Evolutionary conservation across 2,113 vertebrate species (phyloP).

Genomic region (Hippocampus guttulatus): DNA sequence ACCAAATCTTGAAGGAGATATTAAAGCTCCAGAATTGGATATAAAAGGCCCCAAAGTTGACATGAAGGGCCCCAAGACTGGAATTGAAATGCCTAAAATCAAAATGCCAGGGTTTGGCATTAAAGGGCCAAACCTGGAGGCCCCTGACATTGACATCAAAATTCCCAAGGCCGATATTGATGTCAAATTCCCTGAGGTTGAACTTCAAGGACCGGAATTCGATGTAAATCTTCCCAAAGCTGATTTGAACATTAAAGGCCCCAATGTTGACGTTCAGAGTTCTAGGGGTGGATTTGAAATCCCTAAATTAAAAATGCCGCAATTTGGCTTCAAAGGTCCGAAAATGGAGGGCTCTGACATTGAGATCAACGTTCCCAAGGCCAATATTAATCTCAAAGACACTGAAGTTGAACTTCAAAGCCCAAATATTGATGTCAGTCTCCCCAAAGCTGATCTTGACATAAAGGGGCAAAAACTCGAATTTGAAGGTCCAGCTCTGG

Average conservation of each 20-base stretch:
- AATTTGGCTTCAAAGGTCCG: slow-evolving; percentile 13
- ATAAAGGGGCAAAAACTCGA: slow-evolving; percentile 25
- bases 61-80: slow-evolving; percentile 3
- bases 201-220: slow-evolving; percentile 28
- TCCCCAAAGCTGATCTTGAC: background rate
- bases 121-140: background rate
- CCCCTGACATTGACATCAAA: background rate
- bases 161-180: slow-evolving; percentile 2
- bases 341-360: slow-evolving; percentile 10
- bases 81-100: slow-evolving; percentile 19
- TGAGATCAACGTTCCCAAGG: slow-evolving; percentile 14
- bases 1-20: slow-evolving; percentile 15
- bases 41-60: slow-evolving; percentile 1
- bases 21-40: slow-evolving; percentile 21
- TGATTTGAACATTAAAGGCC: slow-evolving; percentile 8
- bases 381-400: background rate
- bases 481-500: slow-evolving; percentile 24
- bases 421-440: slow-evolving; percentile 1
- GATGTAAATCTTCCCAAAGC: background rate
- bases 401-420: slow-evolving; percentile 10
- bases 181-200: background rate
- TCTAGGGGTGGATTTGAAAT: background rate
- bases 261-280: background rate
- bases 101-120: slow-evolving; percentile 22
- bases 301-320: slow-evolving; percentile 14